Percentiles rank a stretch among this genome's conserved stretches.
Evolutionary conservation across 92 coral and sea anemone genomes (phyloP).

Genomic region (Epizoanthus stellaris): DNA sequence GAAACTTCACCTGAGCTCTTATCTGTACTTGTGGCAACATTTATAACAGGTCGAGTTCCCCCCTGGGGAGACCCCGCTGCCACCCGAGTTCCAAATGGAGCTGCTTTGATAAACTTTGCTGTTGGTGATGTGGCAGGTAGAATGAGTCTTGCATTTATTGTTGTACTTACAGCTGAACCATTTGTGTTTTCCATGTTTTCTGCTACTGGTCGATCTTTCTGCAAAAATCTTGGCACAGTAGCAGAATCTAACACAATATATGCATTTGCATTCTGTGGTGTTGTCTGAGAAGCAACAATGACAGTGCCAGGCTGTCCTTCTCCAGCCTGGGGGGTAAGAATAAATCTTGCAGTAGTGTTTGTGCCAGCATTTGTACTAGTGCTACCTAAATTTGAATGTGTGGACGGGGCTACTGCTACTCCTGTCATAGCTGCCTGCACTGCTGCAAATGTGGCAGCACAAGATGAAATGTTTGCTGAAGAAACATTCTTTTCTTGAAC

Average conservation of each 20-base stretch:
- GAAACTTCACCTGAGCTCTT: not conserved
- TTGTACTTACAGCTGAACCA: not conserved
- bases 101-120: not conserved
- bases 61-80: not conserved
- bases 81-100: not conserved
- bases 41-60: not conserved
- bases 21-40: no score
- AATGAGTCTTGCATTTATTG: conserved; percentile 34
- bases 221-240: conserved; percentile 17
- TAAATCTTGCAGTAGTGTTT: not conserved
- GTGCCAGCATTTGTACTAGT: not conserved
- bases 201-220: not conserved
- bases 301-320: conserved; percentile 19
- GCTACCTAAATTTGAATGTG: not conserved
- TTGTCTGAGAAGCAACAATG: conserved; percentile 32
- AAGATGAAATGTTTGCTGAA: not conserved
- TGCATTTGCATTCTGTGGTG: conserved; percentile 34
- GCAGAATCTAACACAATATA: conserved; percentile 31
- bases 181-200: not conserved
- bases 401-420: not conserved
- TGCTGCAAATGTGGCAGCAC: conserved; percentile 12
- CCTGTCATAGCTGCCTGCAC: not conserved
- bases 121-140: not conserved
- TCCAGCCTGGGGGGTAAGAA: conserved; percentile 25
- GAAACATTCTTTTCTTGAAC: not conserved